Evolutionary conservation across 2,888 invertebrate genomes (phyloP).

Genomic region (Acrobasis repandana): DNA sequence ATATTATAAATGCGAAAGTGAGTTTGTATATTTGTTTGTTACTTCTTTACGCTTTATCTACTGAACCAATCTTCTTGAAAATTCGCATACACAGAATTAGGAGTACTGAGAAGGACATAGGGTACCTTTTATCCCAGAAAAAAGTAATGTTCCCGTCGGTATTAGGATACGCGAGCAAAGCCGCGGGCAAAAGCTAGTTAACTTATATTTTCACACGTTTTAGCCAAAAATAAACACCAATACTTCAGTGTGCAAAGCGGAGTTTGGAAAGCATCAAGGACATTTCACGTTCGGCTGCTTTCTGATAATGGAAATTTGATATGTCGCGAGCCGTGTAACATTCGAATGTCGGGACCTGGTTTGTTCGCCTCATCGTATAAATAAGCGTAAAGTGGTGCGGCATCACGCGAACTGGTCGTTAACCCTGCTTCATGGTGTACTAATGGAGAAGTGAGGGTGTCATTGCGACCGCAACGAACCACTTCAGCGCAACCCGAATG

Average conservation of each 20-base stretch:
- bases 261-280: conserved; percentile 19
- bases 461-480: conserved; percentile 66
- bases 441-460: conserved; percentile 74
- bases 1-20: too few relatives aligned
- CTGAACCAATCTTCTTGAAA: too few relatives aligned
- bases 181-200: too few relatives aligned
- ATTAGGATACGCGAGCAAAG: too few relatives aligned
- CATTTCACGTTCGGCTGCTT: conserved; percentile 40
- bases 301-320: conserved; percentile 75
- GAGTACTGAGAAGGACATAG: too few relatives aligned
- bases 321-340: conserved; percentile 66
- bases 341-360: conserved; percentile 64
- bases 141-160: too few relatives aligned
- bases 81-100: too few relatives aligned
- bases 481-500: conserved; percentile 54
- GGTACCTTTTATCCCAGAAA: too few relatives aligned
- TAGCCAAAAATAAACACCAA: not conserved
- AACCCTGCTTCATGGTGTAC: conserved; percentile 67
- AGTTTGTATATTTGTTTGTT: too few relatives aligned
- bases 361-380: conserved; percentile 72
- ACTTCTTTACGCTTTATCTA: too few relatives aligned
- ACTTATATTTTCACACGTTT: not conserved
- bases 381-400: conserved; percentile 73
- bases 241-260: conserved; percentile 1
- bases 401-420: conserved; percentile 78